Percentiles rank a stretch among this genome's conserved stretches.
Conservation (phyloP, 2,113 vertebrate species). For the Aplodontia rufa region DNA sequence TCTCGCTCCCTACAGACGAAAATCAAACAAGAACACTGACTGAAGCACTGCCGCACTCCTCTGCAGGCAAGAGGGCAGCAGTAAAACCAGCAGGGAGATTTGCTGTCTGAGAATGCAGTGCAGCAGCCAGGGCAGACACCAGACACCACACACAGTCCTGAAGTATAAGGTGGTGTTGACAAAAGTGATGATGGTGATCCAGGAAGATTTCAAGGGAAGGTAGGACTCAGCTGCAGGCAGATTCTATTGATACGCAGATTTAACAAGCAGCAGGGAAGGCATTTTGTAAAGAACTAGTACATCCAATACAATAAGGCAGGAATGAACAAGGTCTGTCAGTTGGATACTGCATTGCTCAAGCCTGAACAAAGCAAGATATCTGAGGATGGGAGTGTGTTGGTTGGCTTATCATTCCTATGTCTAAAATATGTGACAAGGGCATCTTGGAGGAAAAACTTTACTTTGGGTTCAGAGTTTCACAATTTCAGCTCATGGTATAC, state of each 20-base stretch:
- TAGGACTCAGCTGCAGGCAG: not conserved
- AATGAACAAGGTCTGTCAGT: accelerated
- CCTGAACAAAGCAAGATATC: not conserved
- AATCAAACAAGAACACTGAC: not conserved
- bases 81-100: not conserved
- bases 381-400: not conserved
- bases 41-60: not conserved
- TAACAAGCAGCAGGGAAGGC: not conserved
- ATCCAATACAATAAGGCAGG: not conserved
- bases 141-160: not conserved
- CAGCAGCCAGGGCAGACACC: not conserved
- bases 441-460: too few species aligned
- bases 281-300: not conserved
- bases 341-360: not conserved
- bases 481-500: too few species aligned
- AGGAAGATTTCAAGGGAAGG: not conserved
- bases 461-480: too few species aligned
- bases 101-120: not conserved
- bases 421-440: too few species aligned
- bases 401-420: too few species aligned
- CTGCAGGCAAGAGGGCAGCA: too few species aligned
- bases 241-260: not conserved
- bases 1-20: not conserved
- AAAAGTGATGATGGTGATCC: too few species aligned
- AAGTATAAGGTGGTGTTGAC: not conserved